Evolutionary conservation across 2,888 invertebrate species (phyloP), one percentile per base, ranked within the genome.

Genomic region (Eubasilissa splendida): DNA sequence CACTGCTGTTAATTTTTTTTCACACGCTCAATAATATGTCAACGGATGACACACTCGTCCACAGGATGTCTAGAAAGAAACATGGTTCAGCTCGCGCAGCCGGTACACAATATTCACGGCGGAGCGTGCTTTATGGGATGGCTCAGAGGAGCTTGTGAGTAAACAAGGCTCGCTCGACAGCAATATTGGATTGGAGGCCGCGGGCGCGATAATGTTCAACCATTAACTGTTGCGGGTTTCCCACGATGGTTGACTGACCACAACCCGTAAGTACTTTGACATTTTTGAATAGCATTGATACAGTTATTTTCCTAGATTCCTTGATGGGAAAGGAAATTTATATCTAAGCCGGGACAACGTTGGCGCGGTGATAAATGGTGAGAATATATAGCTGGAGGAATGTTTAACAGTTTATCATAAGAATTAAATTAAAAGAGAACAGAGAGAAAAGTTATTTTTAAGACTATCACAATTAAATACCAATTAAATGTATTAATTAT

Each of bases 111-210:
- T 63, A 11, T 12, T 31, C 31, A 5, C 63, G 63, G 63, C 63
- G 63, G 10, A 68, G n/a, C 50, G 68, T 68, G 68, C 68, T 68
- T 68, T 68, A 68, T 68, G 68, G 50, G 11, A n/a, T 14, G 68
- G 50, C 42, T 68, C 68, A n/a, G 68, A 68, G 50, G 50, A 68
- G 50, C 68, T 50, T 12, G 50, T 14, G 52, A 68, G 52, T 14
- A 50, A 68, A 68, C 68, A 68, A 68, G 66, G 33, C 68, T 50
- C 42, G 33, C 14, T 50, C 50, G 68, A 50, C 68, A 56, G 71
- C 12, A 56, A 56, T 73, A 73, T 73, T 73, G 71, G 71, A 56
- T 73, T 73, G 33, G 71, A 56, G 71, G 56, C 71, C 71, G 56
- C 33, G 58, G 56, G 71, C 56, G 22, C 5, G 58, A 33, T 54